Conservation (phyloP, 2,797 vertebrate genomes). For the Alosa sapidissima region DNA sequence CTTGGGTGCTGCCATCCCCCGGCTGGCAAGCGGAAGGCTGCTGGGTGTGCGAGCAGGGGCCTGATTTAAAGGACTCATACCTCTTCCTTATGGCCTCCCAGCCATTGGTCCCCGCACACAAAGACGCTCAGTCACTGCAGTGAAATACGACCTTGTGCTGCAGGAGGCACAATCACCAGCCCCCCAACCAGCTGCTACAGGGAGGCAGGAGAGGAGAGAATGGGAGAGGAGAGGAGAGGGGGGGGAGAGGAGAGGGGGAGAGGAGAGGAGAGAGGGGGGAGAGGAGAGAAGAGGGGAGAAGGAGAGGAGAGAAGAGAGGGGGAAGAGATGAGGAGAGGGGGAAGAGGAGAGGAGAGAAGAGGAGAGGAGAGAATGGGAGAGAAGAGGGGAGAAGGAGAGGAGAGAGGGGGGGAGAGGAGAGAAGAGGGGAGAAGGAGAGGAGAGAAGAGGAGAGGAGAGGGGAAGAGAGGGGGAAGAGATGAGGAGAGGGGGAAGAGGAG, state of each 20-base stretch:
- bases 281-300: not conserved
- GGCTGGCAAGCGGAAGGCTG: not conserved
- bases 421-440: rapidly evolving
- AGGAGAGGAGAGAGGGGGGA: not conserved
- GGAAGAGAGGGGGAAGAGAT: no score
- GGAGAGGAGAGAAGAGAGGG: not conserved
- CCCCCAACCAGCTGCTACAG: constrained; percentile 17
- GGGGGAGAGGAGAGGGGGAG: not conserved
- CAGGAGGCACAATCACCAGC: not conserved
- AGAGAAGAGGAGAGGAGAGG: not conserved
- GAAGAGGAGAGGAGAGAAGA: not conserved
- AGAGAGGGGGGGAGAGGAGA: not conserved
- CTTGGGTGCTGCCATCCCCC: not conserved
- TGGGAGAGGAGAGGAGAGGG: not conserved
- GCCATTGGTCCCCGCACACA: constrained; percentile 18
- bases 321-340: not conserved
- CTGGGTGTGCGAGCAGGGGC: not conserved
- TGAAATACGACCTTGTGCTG: constrained; percentile 26
- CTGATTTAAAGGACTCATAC: constrained; percentile 40
- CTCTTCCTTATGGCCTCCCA: constrained; percentile 27
- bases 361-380: not conserved
- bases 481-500: no score
- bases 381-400: not conserved
- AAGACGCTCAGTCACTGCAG: not conserved
- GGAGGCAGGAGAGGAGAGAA: constrained; percentile 14